Percentiles rank a stretch among this genome's conserved stretches.
Evolutionary conservation across 2,888 invertebrate species (phyloP).

Genomic region (Eudemis profundana): DNA sequence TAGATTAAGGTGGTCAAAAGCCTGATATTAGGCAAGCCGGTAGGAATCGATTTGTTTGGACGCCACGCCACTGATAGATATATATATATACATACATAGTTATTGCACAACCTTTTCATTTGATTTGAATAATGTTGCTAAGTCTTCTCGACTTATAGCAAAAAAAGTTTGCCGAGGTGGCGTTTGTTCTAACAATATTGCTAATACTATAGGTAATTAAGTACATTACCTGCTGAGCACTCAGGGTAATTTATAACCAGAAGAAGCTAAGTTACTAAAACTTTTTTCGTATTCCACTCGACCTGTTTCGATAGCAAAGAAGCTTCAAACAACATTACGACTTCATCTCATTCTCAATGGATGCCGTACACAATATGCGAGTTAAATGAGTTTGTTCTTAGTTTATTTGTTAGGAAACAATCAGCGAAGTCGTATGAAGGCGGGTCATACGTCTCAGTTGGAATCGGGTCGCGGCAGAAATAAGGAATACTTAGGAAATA

Average conservation of each 20-base stretch:
- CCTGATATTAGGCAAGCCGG: no score
- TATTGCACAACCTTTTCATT: no score
- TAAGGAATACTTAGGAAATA: background rate
- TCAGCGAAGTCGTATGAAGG: constrained; percentile 33
- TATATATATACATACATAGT: no score
- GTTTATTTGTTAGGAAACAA: constrained; percentile 35
- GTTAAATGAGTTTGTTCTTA: constrained; percentile 37
- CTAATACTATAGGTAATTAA: constrained; percentile 2
- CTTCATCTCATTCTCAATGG: constrained; percentile 33
- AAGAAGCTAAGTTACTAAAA: constrained; percentile 28
- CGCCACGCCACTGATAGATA: no score
- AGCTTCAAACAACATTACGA: constrained; percentile 34
- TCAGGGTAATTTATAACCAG: constrained; percentile 19
- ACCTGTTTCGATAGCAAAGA: constrained; percentile 29
- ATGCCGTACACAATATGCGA: constrained; percentile 36
- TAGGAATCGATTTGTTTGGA: no score
- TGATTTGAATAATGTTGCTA: no score
- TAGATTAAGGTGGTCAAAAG: no score
- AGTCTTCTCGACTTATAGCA: no score
- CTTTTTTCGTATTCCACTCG: constrained; percentile 43
- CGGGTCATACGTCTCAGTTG: constrained; percentile 28
- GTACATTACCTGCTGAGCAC: constrained; percentile 12
- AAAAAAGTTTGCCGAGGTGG: background rate
- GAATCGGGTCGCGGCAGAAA: constrained; percentile 16
- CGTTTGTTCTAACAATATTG: background rate